Evolutionary conservation across 2,888 invertebrate genomes (phyloP).

Genomic region (Ormyrus nitidulus): DNA sequence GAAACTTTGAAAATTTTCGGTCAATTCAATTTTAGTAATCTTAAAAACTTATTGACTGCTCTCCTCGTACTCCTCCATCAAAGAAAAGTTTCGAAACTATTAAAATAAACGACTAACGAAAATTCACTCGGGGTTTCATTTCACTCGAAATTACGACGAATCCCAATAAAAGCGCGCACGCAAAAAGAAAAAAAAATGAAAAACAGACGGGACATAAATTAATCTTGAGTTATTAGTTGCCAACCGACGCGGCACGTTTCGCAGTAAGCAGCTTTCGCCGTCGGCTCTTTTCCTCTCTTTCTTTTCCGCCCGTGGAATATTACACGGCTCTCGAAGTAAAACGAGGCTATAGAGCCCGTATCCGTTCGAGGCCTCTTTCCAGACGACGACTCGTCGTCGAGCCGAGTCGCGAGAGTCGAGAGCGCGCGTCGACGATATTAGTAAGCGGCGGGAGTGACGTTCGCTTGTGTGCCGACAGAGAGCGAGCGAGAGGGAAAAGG

Average conservation of each 20-base stretch:
- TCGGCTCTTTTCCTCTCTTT: neutral
- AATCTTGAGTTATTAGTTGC: slow-evolving; percentile 51
- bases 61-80: too few relatives aligned
- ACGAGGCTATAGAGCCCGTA: neutral
- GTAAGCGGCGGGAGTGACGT: neutral
- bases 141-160: too few relatives aligned
- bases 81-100: too few relatives aligned
- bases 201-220: slow-evolving; percentile 38
- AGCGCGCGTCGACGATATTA: slow-evolving; percentile 23
- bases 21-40: too few relatives aligned
- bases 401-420: neutral
- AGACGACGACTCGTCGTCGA: neutral
- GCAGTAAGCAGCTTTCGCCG: slow-evolving; percentile 23
- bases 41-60: too few relatives aligned
- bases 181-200: neutral
- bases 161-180: too few relatives aligned
- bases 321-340: slow-evolving; percentile 23
- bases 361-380: too few relatives aligned
- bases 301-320: slow-evolving; percentile 20
- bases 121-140: too few relatives aligned
- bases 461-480: slow-evolving; percentile 9
- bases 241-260: slow-evolving; percentile 3
- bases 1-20: too few relatives aligned
- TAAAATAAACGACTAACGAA: too few relatives aligned
- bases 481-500: neutral